These are phyloP conservation scores for Meteorus sp. DNA, from an alignment of 1,140 invertebrate species.

Conservation along the genomic window DNA sequence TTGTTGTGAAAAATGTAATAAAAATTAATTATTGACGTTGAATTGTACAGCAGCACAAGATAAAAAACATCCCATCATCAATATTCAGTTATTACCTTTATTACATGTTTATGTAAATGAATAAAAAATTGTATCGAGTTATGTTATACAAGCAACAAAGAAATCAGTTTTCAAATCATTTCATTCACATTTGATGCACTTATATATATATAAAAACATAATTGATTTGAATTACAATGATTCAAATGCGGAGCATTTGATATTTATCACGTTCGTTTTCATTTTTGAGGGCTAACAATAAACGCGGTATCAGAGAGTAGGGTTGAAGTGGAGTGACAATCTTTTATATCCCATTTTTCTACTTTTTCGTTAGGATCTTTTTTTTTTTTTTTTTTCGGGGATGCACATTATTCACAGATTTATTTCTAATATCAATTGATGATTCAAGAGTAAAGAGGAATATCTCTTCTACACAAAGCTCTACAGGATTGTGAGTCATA, in stretches of 20 bases:
- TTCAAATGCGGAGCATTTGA: constrained; percentile 16
- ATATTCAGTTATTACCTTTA: not conserved
- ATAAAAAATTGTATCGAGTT: not conserved
- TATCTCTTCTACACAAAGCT: not conserved
- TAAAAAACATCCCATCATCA: not conserved
- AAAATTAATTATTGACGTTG: too few relatives aligned
- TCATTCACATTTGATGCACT: constrained; percentile 40
- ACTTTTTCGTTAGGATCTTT: too few relatives aligned
- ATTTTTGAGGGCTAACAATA: constrained; percentile 26
- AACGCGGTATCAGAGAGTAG: constrained; percentile 23
- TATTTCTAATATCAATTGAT: constrained; percentile 21
- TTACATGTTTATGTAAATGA: constrained; percentile 4
- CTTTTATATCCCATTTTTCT: too few relatives aligned
- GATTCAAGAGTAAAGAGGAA: not conserved
- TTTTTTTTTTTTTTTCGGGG: constrained; percentile 24
- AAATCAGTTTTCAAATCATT: constrained; percentile 18
- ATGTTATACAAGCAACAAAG: constrained; percentile 5
- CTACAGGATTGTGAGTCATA: not conserved
- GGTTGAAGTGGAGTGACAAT: too few relatives aligned
- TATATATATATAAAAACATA: constrained; percentile 44
- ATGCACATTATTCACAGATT: constrained; percentile 30
- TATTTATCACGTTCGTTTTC: constrained; percentile 25
- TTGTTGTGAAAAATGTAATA: too few relatives aligned
- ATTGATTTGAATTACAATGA: constrained; percentile 33
- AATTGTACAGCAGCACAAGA: not conserved